Evolutionary conservation across 2,888 invertebrate species (phyloP), one percentile per base, ranked within the genome.

Genomic region (Lasioglossum morio): DNA sequence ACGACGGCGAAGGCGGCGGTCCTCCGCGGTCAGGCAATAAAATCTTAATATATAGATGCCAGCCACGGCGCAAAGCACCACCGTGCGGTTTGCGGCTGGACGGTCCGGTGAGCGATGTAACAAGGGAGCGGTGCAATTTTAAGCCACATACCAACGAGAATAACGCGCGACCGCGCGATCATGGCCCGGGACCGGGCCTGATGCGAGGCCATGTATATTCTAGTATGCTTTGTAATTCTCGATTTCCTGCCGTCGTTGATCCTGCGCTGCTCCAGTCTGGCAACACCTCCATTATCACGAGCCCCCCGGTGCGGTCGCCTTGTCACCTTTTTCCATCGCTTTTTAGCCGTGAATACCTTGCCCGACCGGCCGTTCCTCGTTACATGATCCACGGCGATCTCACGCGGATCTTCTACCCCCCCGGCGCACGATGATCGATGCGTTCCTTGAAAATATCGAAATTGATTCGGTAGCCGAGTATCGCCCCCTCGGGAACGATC

Each of bases 1-100:
- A 48, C 30, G 30, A 23, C 40, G 40, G 43, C 40, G 40, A 48
- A 23, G 43, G 43, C 27, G 40, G 43, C 40, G 12, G 40, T 69
- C 77, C 48, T 69, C 69, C 77, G 86, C 79, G 81, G 90, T 87
- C 82, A 72, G 82, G 85, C 87, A 89, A 81, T 88, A 87, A 84
- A 79, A 88, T 88, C 84, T 87, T 90, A 90, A 90, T 90, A 90
- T 90, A 90, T 88, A 90, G 90, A 85, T 84, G 87, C 77, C 46
- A 80, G 84, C 77, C 84, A 79, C 79, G 82, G 82, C 77, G 74
- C 79, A 85, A 88, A 85, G 87, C 85, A 88, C 66, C 88, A 81
- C 73, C 63, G 87, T 94, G 94, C 89, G 94, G 94, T 94, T 93
- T 94, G 94, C 91, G 94, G 94, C 92, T 93, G 90, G 88, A 92